phyloP scores from a whole-genome alignment of 2,113 vertebrate species.

The Gobius niger region DNA sequence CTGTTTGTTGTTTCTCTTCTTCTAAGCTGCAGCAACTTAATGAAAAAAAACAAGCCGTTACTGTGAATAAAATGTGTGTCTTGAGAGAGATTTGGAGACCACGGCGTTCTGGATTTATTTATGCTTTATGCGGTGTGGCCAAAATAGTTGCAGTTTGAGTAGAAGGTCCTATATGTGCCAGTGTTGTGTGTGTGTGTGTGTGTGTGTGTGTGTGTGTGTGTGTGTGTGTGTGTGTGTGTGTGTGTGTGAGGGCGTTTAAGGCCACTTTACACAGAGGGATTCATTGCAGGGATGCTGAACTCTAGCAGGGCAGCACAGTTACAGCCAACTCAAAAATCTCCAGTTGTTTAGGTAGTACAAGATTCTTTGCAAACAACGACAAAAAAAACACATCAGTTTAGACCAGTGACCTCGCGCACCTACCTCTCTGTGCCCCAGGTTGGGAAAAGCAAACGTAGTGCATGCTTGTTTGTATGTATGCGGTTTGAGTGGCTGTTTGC shows the following conservation, averaged over 20 bases:
- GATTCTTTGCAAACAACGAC: too few species aligned
- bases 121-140: neutral
- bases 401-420: too few species aligned
- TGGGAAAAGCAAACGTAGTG: too few species aligned
- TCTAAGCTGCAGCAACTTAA: neutral
- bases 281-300: slow-evolving; percentile 37
- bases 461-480: too few species aligned
- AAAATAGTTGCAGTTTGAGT: neutral
- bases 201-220: slow-evolving; percentile 5
- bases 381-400: too few species aligned
- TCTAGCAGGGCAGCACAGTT: slow-evolving; percentile 25
- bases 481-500: too few species aligned
- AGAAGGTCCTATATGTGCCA: slow-evolving; percentile 7
- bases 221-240: slow-evolving; percentile 16
- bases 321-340: too few species aligned
- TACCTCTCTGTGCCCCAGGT: too few species aligned
- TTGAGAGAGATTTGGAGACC: neutral
- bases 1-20: neutral
- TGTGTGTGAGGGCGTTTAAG: slow-evolving; percentile 23
- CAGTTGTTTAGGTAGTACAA: too few species aligned
- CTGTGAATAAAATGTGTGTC: neutral
- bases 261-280: slow-evolving; percentile 54
- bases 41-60: neutral
- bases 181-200: slow-evolving; percentile 6
- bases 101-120: neutral